Evolutionary conservation across 37 sponge, comb jelly and placozoan species (phyloP), one percentile per base, ranked within the genome.

Genomic region (Ephydatia muelleri): DNA sequence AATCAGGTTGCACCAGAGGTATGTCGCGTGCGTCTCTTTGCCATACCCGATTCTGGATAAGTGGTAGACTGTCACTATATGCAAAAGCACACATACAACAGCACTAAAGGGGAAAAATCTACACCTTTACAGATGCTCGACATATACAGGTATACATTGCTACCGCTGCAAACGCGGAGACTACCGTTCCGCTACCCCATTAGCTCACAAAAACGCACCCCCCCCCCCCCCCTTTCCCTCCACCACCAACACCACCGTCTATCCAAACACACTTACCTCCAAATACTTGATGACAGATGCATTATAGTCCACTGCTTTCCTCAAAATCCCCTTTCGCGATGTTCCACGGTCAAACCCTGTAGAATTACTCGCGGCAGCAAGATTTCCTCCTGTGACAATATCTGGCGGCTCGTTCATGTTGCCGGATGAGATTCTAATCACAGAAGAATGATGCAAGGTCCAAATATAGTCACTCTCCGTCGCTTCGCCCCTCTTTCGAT

Each of bases 291-390:
- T 68, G 23, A 91, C 84, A 19, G 94, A 74, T 23, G 92, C 76
- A 49, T 88, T 83, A 79, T 96, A 96, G 85, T 98, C 99, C 14
- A 98, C 93, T 22, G 88, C 89, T 82, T 88, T 94, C 28, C 95
- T 93, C 69, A 81, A 31, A 27, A 85, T 11, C 30, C 77, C 71
- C 26, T 73, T 72, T 35, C 30, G 33, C 72, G 33, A 14, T 9
- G 43, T 72, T 26, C 72, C 72, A 21, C 29, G 33, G 72, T 72
- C 72, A 72, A 72, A 72, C 26, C 72, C 72, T 27, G 33, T 72
- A 16, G 72, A 34, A 33, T 72, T 30, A 33, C 33, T 72, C 2
- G 33, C 30, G 30, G 21, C 26, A 19, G 28, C 72, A 21, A 72
- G 72, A 72, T 34, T 26, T 43, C 43, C 29, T 33, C 72, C 16